These are phyloP conservation scores for Cygnus atratus DNA, from an alignment of 2,113 vertebrate genomes.

Conservation along the genomic window DNA sequence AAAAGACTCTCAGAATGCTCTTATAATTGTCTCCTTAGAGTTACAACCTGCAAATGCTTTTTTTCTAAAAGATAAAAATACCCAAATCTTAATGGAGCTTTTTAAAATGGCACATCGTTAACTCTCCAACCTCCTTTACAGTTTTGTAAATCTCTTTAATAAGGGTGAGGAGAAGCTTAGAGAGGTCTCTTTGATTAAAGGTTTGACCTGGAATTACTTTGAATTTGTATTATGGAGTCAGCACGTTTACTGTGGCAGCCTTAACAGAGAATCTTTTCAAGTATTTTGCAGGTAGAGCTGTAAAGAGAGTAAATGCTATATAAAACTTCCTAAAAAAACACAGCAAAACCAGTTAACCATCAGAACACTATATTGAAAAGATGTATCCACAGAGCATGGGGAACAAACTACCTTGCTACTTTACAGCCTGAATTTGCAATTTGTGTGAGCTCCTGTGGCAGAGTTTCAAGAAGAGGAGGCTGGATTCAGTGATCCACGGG, in stretches of 20 bases:
- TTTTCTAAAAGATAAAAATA: constrained; percentile 70
- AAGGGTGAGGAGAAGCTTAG: constrained; percentile 45
- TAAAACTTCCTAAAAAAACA: constrained; percentile 6
- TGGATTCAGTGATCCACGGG: not conserved
- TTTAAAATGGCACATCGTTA: constrained; percentile 71
- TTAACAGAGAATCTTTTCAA: constrained; percentile 40
- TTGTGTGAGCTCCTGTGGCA: not conserved
- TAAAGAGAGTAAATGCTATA: constrained; percentile 15
- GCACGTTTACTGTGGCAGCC: constrained; percentile 28
- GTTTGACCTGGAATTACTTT: constrained; percentile 60
- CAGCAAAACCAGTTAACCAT: not conserved
- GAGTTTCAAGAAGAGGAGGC: not conserved
- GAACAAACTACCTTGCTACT: not conserved
- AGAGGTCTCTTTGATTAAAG: constrained; percentile 58
- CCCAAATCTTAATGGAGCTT: constrained; percentile 69
- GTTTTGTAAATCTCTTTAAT: constrained; percentile 73
- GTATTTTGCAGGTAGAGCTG: constrained; percentile 22
- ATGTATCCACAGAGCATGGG: not conserved
- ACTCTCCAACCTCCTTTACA: constrained; percentile 72
- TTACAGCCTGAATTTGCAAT: not conserved
- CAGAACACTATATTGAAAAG: not conserved
- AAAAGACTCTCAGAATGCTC: constrained; percentile 75
- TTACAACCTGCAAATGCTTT: constrained; percentile 71
- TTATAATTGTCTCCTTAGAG: constrained; percentile 69
- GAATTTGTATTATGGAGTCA: constrained; percentile 54